Evolutionary conservation across 2,888 invertebrate species (phyloP).

Genomic region (Tholera decimalis): DNA sequence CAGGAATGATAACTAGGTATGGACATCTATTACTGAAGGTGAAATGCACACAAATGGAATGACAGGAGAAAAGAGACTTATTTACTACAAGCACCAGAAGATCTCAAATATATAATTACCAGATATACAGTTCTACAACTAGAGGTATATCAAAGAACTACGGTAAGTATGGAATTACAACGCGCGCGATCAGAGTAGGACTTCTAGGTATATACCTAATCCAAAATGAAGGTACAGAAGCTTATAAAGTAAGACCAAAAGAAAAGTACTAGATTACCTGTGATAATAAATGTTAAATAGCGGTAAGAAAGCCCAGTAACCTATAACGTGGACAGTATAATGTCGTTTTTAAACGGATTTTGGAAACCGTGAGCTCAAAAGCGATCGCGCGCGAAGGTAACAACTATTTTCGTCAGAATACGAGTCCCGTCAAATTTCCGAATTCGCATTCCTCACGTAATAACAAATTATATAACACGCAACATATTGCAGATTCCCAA

Average conservation of each 20-base stretch:
- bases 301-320: constrained; percentile 26
- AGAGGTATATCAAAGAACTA: constrained; percentile 67
- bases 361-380: constrained; percentile 30
- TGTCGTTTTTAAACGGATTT: constrained; percentile 51
- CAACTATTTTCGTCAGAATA: constrained; percentile 50
- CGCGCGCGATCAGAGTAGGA: constrained; percentile 49
- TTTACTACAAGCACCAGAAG: constrained; percentile 89
- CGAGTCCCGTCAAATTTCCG: constrained; percentile 44
- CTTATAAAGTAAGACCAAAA: constrained; percentile 7
- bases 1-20: constrained; percentile 49
- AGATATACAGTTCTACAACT: constrained; percentile 72
- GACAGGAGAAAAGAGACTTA: constrained; percentile 84
- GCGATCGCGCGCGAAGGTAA: constrained; percentile 50
- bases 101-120: constrained; percentile 78
- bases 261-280: constrained; percentile 11
- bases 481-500: constrained; percentile 90
- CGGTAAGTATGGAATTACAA: constrained; percentile 43
- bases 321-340: constrained; percentile 10
- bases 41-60: constrained; percentile 86
- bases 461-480: constrained; percentile 65
- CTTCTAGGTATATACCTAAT: constrained; percentile 4
- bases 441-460: constrained; percentile 44
- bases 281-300: constrained; percentile 29
- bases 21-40: constrained; percentile 63
- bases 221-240: constrained; percentile 10